These are phyloP conservation scores for Drosophila lini DNA, from an alignment of 1,140 invertebrate species.

Conservation along the genomic window DNA sequence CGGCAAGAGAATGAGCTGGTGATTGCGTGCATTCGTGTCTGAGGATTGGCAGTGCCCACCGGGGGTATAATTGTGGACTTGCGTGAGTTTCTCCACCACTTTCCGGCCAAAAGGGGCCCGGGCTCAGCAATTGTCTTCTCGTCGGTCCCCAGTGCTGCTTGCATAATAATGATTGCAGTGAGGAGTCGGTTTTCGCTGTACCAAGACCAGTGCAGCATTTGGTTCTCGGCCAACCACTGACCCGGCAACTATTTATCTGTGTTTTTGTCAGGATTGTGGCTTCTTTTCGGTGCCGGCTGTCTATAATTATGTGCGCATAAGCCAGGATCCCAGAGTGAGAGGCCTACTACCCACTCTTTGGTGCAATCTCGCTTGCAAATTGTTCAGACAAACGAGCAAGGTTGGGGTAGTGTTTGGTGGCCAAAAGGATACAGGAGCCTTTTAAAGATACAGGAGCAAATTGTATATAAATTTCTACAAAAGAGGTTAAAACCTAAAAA, in stretches of 20 bases:
- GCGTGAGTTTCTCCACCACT: conserved; percentile 25
- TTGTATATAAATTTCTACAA: too few relatives aligned
- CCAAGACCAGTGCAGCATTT: neutral
- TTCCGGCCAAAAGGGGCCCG: conserved; percentile 18
- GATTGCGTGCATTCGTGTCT: conserved; percentile 53
- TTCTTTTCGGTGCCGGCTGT: conserved; percentile 36
- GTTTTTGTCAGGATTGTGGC: conserved; percentile 56
- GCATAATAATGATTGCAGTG: conserved; percentile 60
- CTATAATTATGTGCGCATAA: conserved; percentile 50
- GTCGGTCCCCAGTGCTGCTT: conserved; percentile 24
- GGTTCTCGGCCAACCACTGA: neutral
- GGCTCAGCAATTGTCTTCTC: conserved; percentile 40
- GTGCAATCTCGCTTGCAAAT: conserved; percentile 20
- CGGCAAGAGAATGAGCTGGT: conserved; percentile 39
- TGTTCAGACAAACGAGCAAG: conserved; percentile 8
- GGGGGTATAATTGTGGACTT: conserved; percentile 35
- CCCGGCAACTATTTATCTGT: conserved; percentile 45
- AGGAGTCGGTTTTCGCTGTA: neutral
- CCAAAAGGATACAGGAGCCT: neutral
- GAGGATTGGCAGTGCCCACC: conserved; percentile 31
- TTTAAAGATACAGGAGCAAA: too few relatives aligned
- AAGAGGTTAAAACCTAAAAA: too few relatives aligned
- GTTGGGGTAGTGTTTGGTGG: neutral
- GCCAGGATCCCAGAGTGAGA: conserved; percentile 1
- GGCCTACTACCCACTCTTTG: neutral